Evolutionary conservation across 2,797 vertebrate species (phyloP).

Genomic region (Tenualosa thibaudeaui): DNA sequence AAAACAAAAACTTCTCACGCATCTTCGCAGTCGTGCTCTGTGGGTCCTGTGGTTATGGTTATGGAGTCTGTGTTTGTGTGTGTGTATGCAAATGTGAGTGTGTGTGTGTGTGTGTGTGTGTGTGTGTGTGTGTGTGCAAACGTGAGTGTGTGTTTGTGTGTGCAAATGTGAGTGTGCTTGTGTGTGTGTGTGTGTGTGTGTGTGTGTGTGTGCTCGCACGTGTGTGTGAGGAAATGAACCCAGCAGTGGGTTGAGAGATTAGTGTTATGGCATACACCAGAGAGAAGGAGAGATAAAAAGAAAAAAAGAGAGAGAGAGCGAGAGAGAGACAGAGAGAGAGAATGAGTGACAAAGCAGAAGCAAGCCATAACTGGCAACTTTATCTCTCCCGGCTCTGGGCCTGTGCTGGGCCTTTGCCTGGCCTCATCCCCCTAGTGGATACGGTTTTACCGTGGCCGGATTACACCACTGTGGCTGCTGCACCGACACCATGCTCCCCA

Average conservation of each 20-base stretch:
- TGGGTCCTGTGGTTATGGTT: background rate
- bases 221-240: background rate
- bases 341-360: slow-evolving; percentile 19
- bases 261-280: slow-evolving; percentile 14
- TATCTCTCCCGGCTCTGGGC: slow-evolving; percentile 68
- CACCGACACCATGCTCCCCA: slow-evolving; percentile 26
- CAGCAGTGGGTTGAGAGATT: background rate
- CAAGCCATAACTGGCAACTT: slow-evolving; percentile 53
- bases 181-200: slow-evolving; percentile 13
- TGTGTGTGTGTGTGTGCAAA: background rate
- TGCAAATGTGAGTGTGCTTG: background rate
- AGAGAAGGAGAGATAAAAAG: slow-evolving; percentile 18
- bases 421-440: slow-evolving; percentile 65
- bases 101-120: background rate
- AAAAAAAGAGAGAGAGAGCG: slow-evolving; percentile 25
- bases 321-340: background rate
- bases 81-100: background rate
- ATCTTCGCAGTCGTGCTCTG: background rate
- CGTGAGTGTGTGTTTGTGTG: background rate
- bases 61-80: background rate
- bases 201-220: background rate
- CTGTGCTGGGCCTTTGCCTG: background rate
- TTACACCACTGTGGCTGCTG: slow-evolving; percentile 65
- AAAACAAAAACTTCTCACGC: slow-evolving; percentile 10
- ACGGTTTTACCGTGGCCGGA: slow-evolving; percentile 71